Base-by-base conservation (phyloP, 2,888 invertebrate genomes). In the Escarpia spicata region DNA sequence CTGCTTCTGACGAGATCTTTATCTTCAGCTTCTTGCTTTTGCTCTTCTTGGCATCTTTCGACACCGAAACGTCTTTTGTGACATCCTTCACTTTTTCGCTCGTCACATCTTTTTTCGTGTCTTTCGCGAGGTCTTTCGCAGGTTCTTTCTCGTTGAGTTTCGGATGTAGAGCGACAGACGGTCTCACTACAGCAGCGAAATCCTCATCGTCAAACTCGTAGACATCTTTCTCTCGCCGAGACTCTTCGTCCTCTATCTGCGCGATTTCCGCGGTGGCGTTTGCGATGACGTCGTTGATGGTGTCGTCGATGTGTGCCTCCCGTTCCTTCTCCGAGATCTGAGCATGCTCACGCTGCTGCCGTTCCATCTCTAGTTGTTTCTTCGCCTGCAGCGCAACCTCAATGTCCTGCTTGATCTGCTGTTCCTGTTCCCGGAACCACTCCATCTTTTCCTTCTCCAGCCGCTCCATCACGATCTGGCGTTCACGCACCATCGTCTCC, bases 401-500 rank as follows among this genome's bases (percentile, higher is more conserved):
- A 12, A 31, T 43, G 58, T 58, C 60, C 92, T 58, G 52, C 43
- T 58, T 75, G n/a, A 75, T 92, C 43, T 58, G 31, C 75, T 37
- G 52, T 60, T 90, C 92, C 90, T 92, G 52, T 90, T 92, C 92
- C 92, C 90, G 45, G 45, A 89, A 89, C 92, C 26, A 75, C n/a
- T 91, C 89, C 92, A 31, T 75, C 92, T 91, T 58, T 91, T 90
- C 52, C 58, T 90, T 45, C 52, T 90, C 90, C 92, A 52, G 43
- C 92, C 37, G 52, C 92, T n/a, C 52, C n/a, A 75, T 75, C 75
- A 75, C n/a, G 75, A 19, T 75, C 90, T 45, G 90, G n/a, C 60
- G 89, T 15, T 75, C 75, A 2, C 52, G 52, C 52, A 52, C 15
- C 52, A 52, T 12, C 9, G 52, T 0, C 52, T 52, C 52, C 52